These are phyloP conservation scores for Silurus aristotelis DNA, from an alignment of 2,797 vertebrate species.

Conservation along the genomic window DNA sequence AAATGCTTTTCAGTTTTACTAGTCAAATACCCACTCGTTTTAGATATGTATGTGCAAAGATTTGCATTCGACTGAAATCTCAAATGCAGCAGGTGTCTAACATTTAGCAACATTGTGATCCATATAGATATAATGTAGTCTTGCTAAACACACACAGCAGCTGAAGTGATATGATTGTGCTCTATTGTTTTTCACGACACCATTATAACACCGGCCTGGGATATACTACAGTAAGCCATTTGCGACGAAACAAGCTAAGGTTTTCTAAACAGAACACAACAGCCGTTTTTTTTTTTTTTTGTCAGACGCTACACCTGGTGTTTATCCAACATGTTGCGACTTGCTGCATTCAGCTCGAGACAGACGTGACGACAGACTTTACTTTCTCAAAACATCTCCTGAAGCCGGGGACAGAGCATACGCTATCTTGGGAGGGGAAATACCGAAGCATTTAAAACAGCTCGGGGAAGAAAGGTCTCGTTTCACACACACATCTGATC, in stretches of 20 bases:
- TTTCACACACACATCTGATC: constrained; percentile 8
- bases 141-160: not conserved
- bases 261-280: constrained; percentile 14
- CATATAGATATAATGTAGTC: not conserved
- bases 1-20: not conserved
- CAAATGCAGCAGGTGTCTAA: not conserved
- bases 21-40: not conserved
- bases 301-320: constrained; percentile 21
- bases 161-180: not conserved
- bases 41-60: not conserved
- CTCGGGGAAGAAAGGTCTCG: not conserved
- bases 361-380: constrained; percentile 33
- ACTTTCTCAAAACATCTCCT: constrained; percentile 28
- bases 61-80: not conserved
- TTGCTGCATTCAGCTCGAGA: constrained; percentile 9
- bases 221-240: constrained; percentile 8
- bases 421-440: not conserved
- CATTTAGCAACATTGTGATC: not conserved
- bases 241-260: not conserved
- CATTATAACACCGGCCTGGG: not conserved
- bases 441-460: not conserved
- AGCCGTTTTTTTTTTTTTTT: not conserved
- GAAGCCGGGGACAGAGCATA: not conserved
- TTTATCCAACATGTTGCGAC: constrained; percentile 23
- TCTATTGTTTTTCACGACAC: not conserved